These are phyloP conservation scores for Fratercula arctica DNA, from an alignment of 2,797 vertebrate genomes.

Conservation along the genomic window DNA sequence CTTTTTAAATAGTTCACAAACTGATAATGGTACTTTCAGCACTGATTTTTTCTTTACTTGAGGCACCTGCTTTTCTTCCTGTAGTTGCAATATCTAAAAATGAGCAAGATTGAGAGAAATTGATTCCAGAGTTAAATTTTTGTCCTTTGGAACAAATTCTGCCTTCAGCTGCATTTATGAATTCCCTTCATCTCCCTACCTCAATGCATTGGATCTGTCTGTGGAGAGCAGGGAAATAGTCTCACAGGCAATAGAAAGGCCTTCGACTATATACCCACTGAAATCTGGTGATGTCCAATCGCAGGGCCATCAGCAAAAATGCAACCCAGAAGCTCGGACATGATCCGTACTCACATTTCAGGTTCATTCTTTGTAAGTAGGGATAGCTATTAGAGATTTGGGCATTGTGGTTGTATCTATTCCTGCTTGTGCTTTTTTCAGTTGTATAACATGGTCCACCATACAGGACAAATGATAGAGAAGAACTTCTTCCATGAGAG, in stretches of 20 bases:
- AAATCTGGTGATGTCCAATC: not conserved
- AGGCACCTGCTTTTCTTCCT: not conserved
- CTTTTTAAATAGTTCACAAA: not conserved
- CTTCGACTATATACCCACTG: not conserved
- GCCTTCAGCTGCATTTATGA: not conserved
- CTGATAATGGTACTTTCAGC: accelerated
- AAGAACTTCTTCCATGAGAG: not conserved
- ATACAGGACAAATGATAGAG: not conserved
- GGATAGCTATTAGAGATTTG: not conserved
- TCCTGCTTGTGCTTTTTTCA: not conserved
- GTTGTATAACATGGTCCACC: not conserved
- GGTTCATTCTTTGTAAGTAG: not conserved
- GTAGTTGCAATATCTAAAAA: not conserved
- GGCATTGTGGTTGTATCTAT: not conserved
- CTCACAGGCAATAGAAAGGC: not conserved
- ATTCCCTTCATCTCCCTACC: not conserved
- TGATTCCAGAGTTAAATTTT: not conserved
- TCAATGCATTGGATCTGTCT: not conserved
- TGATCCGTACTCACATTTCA: not conserved
- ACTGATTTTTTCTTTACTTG: not conserved
- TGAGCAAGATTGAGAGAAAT: not conserved
- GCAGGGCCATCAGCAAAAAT: not conserved
- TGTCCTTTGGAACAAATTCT: not conserved
- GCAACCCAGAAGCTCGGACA: not conserved
- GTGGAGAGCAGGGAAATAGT: not conserved